Evolutionary conservation across 2,113 vertebrate genomes (phyloP).

Genomic region (Alosa alosa): DNA sequence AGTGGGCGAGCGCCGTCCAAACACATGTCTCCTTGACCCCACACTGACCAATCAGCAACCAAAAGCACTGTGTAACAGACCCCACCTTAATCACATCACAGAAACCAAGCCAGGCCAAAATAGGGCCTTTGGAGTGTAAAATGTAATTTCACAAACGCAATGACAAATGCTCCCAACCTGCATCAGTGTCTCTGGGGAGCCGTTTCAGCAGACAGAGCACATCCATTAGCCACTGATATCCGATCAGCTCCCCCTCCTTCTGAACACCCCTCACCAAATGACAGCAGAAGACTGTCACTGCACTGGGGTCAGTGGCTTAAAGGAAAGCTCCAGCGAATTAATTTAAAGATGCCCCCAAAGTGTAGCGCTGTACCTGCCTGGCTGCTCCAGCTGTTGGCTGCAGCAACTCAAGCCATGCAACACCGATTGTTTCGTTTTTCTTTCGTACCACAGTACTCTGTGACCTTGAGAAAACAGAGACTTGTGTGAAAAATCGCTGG

Average conservation of each 20-base stretch:
- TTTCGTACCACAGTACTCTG: too few relatives aligned
- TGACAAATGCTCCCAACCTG: not conserved
- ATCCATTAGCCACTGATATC: not conserved
- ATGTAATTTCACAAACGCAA: not conserved
- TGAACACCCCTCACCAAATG: not conserved
- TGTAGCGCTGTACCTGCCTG: too few relatives aligned
- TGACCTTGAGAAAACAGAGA: too few relatives aligned
- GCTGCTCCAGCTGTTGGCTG: too few relatives aligned
- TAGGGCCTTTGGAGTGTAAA: not conserved
- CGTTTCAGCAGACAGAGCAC: not conserved
- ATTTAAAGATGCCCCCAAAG: too few relatives aligned
- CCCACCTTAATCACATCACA: not conserved
- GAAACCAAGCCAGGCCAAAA: not conserved
- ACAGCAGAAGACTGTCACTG: not conserved
- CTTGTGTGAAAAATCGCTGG: too few relatives aligned
- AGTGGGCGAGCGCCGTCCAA: not conserved
- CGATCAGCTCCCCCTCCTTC: not conserved
- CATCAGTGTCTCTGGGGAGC: not conserved
- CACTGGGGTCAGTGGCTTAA: not conserved
- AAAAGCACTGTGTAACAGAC: not conserved
- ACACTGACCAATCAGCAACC: not conserved
- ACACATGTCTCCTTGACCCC: not conserved
- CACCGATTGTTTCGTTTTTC: too few relatives aligned
- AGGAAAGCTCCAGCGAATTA: too few relatives aligned
- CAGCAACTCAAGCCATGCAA: too few relatives aligned